phyloP scores from a whole-genome alignment of 1,140 invertebrate genomes.

The Acromyrmex echinatior region DNA sequence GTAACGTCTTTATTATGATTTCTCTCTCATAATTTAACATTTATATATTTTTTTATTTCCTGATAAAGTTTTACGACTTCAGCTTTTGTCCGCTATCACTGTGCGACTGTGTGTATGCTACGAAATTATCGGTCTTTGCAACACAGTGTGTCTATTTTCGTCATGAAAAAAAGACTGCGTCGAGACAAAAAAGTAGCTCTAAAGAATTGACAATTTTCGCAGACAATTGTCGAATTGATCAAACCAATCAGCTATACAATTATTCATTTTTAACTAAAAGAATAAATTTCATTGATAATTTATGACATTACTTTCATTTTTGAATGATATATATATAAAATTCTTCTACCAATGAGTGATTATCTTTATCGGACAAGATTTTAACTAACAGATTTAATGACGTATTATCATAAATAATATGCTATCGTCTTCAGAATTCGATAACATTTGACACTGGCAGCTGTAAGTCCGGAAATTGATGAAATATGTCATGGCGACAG shows the following conservation, averaged over 20 bases:
- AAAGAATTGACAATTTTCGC: background rate
- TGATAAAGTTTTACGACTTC: background rate
- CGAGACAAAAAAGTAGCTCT: background rate
- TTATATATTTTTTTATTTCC: constrained; percentile 16
- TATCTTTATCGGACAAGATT: background rate
- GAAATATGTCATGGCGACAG: constrained; percentile 9
- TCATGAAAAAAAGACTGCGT: background rate
- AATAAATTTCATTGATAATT: background rate
- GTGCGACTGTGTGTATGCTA: background rate
- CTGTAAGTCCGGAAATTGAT: constrained; percentile 64
- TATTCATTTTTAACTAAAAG: background rate
- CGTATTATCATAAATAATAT: constrained; percentile 26
- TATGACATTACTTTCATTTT: constrained; percentile 26
- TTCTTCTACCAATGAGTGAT: background rate
- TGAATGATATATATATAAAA: background rate
- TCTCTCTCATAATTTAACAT: constrained; percentile 3
- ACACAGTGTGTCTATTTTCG: constrained; percentile 1
- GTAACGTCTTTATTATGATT: background rate
- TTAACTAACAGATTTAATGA: constrained; percentile 36
- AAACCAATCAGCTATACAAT: background rate
- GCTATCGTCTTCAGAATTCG: constrained; percentile 67
- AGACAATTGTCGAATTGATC: background rate
- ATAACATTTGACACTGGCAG: constrained; percentile 74
- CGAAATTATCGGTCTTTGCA: background rate
- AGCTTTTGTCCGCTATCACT: background rate